These are phyloP conservation scores for Muntiacus muntjak DNA, from an alignment of 2,113 vertebrate genomes.

Conservation along the genomic window DNA sequence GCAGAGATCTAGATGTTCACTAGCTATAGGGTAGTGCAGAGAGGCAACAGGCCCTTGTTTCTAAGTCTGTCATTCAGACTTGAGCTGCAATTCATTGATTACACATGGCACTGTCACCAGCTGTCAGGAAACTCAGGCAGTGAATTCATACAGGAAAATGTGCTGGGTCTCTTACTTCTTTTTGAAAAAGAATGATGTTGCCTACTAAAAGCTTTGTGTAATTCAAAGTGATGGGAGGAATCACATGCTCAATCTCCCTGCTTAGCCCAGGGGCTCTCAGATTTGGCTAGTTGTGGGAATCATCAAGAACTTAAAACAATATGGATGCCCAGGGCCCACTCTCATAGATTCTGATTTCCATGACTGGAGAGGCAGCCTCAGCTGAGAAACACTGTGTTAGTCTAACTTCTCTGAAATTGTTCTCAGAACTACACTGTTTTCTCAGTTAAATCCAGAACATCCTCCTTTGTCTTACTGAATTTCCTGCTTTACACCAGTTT, in stretches of 20 bases:
- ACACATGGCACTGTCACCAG: neutral
- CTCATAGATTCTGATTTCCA: neutral
- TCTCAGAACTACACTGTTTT: neutral
- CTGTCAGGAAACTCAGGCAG: neutral
- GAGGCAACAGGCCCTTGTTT: neutral
- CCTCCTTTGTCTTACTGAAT: neutral
- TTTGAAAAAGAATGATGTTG: neutral
- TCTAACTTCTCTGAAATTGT: neutral
- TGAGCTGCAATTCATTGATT: neutral
- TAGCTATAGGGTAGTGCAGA: neutral
- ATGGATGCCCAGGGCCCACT: too few species aligned
- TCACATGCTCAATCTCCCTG: neutral
- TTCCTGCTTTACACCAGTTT: neutral
- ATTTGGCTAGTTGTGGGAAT: neutral
- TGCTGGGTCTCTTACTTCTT: neutral
- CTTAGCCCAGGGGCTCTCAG: neutral
- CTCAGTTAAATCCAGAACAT: neutral
- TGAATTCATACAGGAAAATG: neutral
- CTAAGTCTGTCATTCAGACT: neutral
- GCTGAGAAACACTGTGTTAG: neutral
- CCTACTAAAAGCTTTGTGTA: neutral
- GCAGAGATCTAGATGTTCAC: neutral
- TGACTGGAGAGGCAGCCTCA: neutral
- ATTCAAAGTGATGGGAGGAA: neutral
- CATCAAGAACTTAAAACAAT: neutral